Percentiles rank a stretch among this genome's conserved stretches.
Conservation (phyloP, 2,888 invertebrate species). For the Gari tellinella region DNA sequence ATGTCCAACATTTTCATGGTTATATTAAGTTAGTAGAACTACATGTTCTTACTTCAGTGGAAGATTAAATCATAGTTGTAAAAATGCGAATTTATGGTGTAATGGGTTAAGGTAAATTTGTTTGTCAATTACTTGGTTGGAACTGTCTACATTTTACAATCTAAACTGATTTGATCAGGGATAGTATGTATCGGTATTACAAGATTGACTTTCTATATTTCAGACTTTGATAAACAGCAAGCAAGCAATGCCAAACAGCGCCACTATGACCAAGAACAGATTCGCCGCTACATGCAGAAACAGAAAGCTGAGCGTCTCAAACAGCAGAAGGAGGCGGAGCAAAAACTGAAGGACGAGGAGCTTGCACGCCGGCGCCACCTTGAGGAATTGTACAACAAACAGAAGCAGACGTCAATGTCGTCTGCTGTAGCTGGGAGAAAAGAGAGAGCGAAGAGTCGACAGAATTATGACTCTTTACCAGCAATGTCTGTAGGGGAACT, state of each 20-base stretch:
- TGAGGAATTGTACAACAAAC: conserved; percentile 71
- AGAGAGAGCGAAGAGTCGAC: conserved; percentile 33
- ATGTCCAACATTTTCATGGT: too few species aligned
- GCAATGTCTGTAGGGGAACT: conserved; percentile 48
- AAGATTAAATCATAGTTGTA: too few species aligned
- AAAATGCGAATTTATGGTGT: too few species aligned
- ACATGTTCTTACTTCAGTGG: too few species aligned
- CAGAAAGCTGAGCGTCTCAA: conserved; percentile 86
- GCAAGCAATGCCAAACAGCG: conserved; percentile 83
- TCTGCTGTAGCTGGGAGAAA: conserved; percentile 45
- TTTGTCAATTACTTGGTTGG: too few species aligned
- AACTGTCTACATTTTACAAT: too few species aligned
- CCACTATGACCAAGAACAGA: conserved; percentile 87
- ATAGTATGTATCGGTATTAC: too few species aligned
- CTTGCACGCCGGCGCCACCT: conserved; percentile 82
- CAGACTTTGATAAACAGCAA: conserved; percentile 70
- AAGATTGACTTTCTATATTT: too few species aligned
- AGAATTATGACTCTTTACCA: conserved; percentile 25
- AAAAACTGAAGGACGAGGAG: conserved; percentile 80
- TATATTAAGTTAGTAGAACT: too few species aligned
- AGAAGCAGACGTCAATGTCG: conserved; percentile 60
- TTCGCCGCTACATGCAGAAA: conserved; percentile 87
- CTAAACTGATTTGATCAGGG: too few species aligned
- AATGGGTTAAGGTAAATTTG: too few species aligned
- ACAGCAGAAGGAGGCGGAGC: conserved; percentile 83